Base-by-base conservation (phyloP, 2,113 vertebrate species). In the Glaucomys volans region DNA sequence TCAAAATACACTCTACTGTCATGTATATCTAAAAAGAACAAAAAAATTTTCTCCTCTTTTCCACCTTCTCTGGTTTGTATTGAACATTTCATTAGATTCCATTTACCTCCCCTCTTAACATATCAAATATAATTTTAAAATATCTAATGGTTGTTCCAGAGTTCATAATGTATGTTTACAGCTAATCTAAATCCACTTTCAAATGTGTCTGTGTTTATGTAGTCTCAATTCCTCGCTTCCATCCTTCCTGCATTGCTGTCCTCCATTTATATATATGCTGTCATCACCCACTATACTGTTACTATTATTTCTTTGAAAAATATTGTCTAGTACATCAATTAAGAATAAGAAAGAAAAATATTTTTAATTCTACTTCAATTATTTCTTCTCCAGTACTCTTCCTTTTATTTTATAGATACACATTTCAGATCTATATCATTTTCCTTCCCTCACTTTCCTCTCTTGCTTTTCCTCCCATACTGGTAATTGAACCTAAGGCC, bases 251-350 rank as follows among this genome's bases (percentile, higher is more conserved):
- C 30, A 62, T 54, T 47, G 82, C 26, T n/a, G 4, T 75, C 52
- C n/a, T 50, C 80, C 35, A 62, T 40, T 90, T 90, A 86, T n/a
- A 52, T 50, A 37, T 42, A 52, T 82, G 57, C 12, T 44, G 4
- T 50, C 30, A 67, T 87, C 16, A 75, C 57, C 12, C 8, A 81
- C 28, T 47, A 22, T 13, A 59, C 32, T 66, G 2, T 90, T 76
- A 54, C 40, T 47, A 64, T 84, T 64, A 40, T 62, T 90, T 72
- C 71, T 89, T 84, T 79, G 30, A 74, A 52, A 87, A 95, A 71
- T 83, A 32, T 59, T 87, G 40, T 79, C 18, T 69, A 24, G 42
- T 67, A 57, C 22, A 35, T 90, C 30, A 93, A 64, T 54, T 80
- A 77, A 76, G 54, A 75, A 72, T 89, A 85, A 52, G 52, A 91